Evolutionary conservation across 2,888 invertebrate genomes (phyloP), one percentile per base, ranked within the genome.

Genomic region (Orthonevra nobilis): DNA sequence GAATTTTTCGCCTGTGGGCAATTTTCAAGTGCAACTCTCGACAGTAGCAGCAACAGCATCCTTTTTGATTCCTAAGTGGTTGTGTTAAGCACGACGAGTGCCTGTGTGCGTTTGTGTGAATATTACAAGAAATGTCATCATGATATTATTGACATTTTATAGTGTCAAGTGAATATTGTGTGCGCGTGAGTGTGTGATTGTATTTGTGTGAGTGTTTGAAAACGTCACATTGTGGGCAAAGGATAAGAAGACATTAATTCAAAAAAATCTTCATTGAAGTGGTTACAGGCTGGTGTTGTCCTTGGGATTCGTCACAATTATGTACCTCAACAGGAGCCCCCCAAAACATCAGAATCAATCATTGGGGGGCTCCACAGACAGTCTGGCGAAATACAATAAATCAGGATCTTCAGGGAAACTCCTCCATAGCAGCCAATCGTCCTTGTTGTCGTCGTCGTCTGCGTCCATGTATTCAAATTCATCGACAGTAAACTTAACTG

Each of bases 311-410:
- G 60, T 61, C 82, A 74, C 77, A 73, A 83, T 66, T 75, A 88
- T 88, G 88, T 82, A 84, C 72, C 82, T 84, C 81, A 85, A 83
- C 81, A 85, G 87, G 87, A 87, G 87, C 87, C 87, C 87, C 87
- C 87, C 86, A 84, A 83, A 83, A 61, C 83, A 84, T 79, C 85
- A 84, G 77, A 82, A 82, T 70, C 82, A 84, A 64, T 82, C 72
- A 64, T 82, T 83, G 87, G 87, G 87, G 86, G 86, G 87, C 87
- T 88, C 88, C 86, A 63, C 52, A 28, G 66, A 77, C 81, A 83
- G 83, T 68, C 64, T 79, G 79, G 40, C 60, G 48, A 56, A 68
- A 52, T 79, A 63, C 50, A 79, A n/a, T n/a, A n/a, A 79, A 66
- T 44, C 63, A 14, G 15, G 34, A 10, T 34, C 60, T 20, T 46